A percentile compares a stretch with the other conserved stretches of the same genome.
Evolutionary conservation across 2,797 vertebrate genomes (phyloP).

Genomic region (Neopelma chrysocephalum): DNA sequence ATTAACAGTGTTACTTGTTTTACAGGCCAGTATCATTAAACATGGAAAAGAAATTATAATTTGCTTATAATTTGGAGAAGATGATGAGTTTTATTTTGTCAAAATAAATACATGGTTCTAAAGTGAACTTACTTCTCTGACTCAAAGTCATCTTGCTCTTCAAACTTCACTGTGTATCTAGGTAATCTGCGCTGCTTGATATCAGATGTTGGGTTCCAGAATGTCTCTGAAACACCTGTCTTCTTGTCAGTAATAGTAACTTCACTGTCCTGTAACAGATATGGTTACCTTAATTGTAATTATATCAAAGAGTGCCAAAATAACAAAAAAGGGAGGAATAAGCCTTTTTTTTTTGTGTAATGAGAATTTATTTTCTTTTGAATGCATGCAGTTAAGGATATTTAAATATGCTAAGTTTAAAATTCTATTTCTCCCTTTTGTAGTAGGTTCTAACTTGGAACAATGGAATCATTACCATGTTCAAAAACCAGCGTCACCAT

Average conservation of each 20-base stretch:
- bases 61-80: not conserved
- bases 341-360: not conserved
- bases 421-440: not conserved
- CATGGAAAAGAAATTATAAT: not conserved
- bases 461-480: not conserved
- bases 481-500: not conserved
- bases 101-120: not conserved
- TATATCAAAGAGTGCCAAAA: not conserved
- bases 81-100: not conserved
- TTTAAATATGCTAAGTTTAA: not conserved
- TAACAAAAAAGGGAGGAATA: not conserved
- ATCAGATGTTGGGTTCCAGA: constrained; percentile 93
- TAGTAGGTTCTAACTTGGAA: not conserved
- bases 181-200: constrained; percentile 88
- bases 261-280: constrained; percentile 89
- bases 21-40: not conserved
- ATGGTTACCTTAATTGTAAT: not conserved
- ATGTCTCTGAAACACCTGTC: constrained; percentile 86
- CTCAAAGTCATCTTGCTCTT: constrained; percentile 92
- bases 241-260: constrained; percentile 96
- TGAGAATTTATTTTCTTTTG: not conserved
- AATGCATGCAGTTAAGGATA: not conserved
- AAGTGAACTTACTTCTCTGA: constrained; percentile 87
- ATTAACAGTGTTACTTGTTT: not conserved
- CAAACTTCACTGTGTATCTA: constrained; percentile 88